Percentiles rank a stretch among this genome's conserved stretches.
Evolutionary conservation across 2,888 invertebrate species (phyloP).

Genomic region (Drosophila mimetica): DNA sequence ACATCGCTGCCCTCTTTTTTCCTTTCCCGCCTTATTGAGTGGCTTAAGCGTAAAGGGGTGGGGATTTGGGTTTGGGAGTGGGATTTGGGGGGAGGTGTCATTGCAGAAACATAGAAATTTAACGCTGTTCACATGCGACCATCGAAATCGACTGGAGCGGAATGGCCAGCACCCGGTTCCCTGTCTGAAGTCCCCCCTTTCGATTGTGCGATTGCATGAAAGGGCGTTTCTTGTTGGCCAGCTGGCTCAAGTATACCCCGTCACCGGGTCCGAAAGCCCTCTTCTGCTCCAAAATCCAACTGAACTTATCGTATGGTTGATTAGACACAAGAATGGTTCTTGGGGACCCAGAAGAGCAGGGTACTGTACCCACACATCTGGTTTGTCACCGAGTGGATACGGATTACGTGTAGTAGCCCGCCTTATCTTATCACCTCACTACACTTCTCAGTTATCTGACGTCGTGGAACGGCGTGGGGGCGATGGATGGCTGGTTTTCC

Average conservation of each 20-base stretch:
- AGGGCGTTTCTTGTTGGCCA: constrained; percentile 50
- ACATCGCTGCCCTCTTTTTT: background rate
- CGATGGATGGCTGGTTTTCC: constrained; percentile 17
- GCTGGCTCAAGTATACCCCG: constrained; percentile 7
- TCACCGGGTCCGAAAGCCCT: constrained; percentile 1
- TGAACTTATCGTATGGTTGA: constrained; percentile 20
- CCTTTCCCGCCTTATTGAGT: constrained; percentile 11
- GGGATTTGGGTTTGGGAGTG: constrained; percentile 5
- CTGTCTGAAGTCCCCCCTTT: background rate
- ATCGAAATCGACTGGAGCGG: constrained; percentile 13
- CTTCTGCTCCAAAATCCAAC: background rate
- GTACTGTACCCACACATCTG: constrained; percentile 21
- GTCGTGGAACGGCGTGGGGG: constrained; percentile 20
- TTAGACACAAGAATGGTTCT: constrained; percentile 11
- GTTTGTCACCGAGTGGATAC: constrained; percentile 19
- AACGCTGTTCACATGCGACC: constrained; percentile 52
- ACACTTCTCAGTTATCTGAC: constrained; percentile 46
- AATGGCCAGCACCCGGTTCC: constrained; percentile 23
- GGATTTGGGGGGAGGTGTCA: constrained; percentile 13
- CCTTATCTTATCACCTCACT: constrained; percentile 59
- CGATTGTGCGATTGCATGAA: constrained; percentile 36
- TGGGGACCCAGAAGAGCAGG: constrained; percentile 9
- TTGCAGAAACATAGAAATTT: constrained; percentile 66
- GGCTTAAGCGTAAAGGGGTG: constrained; percentile 4
- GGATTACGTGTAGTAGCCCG: constrained; percentile 37